These are phyloP conservation scores for Mellilla xanthometata DNA, from an alignment of 2,888 invertebrate species.

Conservation along the genomic window DNA sequence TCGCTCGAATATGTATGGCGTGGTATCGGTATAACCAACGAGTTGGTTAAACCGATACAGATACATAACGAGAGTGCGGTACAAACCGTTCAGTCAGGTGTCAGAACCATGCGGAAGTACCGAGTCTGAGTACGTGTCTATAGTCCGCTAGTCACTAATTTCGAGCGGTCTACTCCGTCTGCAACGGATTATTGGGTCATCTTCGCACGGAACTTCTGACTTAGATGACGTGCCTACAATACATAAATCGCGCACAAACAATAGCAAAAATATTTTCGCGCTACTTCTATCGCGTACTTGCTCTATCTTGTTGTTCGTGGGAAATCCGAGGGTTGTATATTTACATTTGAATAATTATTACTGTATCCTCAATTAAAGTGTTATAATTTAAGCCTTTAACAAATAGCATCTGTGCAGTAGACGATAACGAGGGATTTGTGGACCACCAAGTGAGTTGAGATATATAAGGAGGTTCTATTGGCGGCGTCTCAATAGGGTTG, in stretches of 20 bases:
- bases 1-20: too few species aligned
- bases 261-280: conserved; percentile 6
- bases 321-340: conserved; percentile 65
- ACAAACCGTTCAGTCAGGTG: conserved; percentile 4
- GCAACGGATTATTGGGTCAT: conserved; percentile 13
- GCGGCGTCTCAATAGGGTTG: conserved; percentile 24
- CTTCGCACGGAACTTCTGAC: conserved; percentile 4
- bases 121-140: conserved; percentile 7
- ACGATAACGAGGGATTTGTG: conserved; percentile 58
- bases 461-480: conserved; percentile 31
- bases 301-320: conserved; percentile 59
- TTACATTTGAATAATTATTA: conserved; percentile 41
- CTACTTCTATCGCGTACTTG: conserved; percentile 8
- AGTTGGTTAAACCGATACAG: too few species aligned
- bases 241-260: conserved; percentile 3
- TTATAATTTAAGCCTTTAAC: conserved; percentile 54
- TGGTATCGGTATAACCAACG: too few species aligned
- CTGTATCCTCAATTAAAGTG: conserved; percentile 57
- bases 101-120: conserved; percentile 2
- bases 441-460: conserved; percentile 51
- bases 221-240: conserved; percentile 15
- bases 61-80: not conserved
- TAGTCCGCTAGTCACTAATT: not conserved
- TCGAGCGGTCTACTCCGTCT: conserved; percentile 2
- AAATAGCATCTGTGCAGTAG: conserved; percentile 52